Base-by-base conservation (phyloP, 2,113 vertebrate species). In the Cnemophilus loriae region DNA sequence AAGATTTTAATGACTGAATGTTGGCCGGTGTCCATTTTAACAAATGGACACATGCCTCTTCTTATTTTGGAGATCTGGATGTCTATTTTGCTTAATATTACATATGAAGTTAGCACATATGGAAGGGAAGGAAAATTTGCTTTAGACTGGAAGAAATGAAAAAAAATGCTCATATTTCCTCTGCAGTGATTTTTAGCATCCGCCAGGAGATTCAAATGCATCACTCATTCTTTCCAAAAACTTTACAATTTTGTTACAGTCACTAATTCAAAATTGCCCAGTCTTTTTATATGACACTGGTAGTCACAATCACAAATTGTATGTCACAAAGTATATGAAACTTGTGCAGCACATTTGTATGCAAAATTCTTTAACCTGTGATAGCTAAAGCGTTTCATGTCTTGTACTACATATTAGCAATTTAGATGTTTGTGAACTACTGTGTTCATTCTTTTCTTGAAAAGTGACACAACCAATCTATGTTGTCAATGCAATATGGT, bases 1-100 rank as follows among this genome's bases (percentile, higher is more conserved):
- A 95, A 84, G 53, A 83, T 96, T 96, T 95, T 93, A 97, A 97
- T 70, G 92, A 60, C 81, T 92, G 93, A 97, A 97, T 80, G 87
- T 65, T 88, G 76, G 68, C 91, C 84, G 7, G 47, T 89, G 87
- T 95, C 83, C 5, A 88, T 87, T 93, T 96, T 95, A 95, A 94
- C 81, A 60, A 94, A 96, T 83, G 92, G 63, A 96, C 77, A 75
- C 35, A 70, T 55, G 55, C 76, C 90, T 61, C 69, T 93, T 97
- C 94, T 96, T 78, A 86, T 89, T 97, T 93, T 97, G 42, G 35
- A 83, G 50, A 61, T 50, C 64, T 55, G 20, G 73, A 60, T 93
- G 60, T 92, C 87, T 94, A 22, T 95, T 70, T 89, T 77, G 86
- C 69, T 77, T 96, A 94, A 91, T 93, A 90, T 92, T 97, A 76